Conservation (phyloP, 2,113 vertebrate species). For the Sylvietta virens region DNA sequence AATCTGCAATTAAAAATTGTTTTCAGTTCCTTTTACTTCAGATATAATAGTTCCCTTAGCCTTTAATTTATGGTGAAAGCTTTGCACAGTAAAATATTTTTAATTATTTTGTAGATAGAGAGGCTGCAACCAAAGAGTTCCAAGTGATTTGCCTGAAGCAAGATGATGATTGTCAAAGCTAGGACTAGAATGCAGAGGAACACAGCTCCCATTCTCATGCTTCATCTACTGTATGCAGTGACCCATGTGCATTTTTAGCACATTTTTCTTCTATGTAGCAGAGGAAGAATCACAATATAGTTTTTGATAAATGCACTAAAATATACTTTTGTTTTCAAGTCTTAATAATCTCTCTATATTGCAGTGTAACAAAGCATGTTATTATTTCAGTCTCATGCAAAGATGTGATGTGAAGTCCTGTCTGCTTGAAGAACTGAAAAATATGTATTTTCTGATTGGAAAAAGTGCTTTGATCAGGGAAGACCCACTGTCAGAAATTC, state of each 20-base stretch:
- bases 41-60: background rate
- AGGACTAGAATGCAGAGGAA: background rate
- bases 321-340: background rate
- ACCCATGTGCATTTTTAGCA: background rate
- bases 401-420: background rate
- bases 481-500: background rate
- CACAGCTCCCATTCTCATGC: conserved; percentile 7
- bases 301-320: background rate
- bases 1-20: background rate
- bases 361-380: background rate
- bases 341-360: background rate
- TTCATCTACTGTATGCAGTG: background rate
- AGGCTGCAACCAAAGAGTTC: background rate
- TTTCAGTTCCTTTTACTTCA: background rate
- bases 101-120: background rate
- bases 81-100: background rate
- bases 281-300: background rate
- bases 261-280: background rate
- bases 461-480: background rate
- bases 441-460: background rate
- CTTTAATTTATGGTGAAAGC: background rate
- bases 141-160: conserved; percentile 26
- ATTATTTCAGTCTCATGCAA: background rate
- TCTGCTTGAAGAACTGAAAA: background rate
- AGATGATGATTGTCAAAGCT: background rate